Conservation (phyloP, 2,113 vertebrate genomes). For the Calyptommatus sinebrachiatus region DNA sequence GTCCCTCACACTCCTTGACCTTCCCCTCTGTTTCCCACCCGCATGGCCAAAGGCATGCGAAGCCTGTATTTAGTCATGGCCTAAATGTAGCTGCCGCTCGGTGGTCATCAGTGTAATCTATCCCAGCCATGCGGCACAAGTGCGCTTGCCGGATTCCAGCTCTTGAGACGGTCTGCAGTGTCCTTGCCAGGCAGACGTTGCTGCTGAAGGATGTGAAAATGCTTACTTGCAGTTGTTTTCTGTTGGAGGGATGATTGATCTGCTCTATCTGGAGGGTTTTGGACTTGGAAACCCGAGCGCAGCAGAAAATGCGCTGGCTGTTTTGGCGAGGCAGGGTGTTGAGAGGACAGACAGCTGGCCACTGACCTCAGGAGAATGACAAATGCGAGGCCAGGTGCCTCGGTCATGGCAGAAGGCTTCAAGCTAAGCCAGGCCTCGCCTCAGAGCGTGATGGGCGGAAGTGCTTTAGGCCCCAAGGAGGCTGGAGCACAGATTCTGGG, state of each 20-base stretch:
- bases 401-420: conserved; percentile 55
- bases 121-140: conserved; percentile 31
- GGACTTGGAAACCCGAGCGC: conserved; percentile 70
- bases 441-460: conserved; percentile 58
- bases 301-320: conserved; percentile 69
- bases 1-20: conserved; percentile 38
- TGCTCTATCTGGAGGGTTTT: conserved; percentile 61
- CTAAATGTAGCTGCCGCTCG: conserved; percentile 45
- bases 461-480: conserved; percentile 69
- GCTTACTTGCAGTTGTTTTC: conserved; percentile 56
- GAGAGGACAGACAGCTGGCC: conserved; percentile 84
- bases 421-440: conserved; percentile 50
- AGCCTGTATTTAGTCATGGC: conserved; percentile 47
- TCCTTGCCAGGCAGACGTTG: conserved; percentile 29
- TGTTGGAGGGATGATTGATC: conserved; percentile 59
- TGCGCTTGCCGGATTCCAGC: conserved; percentile 36
- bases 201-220: conserved; percentile 29
- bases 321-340: conserved; percentile 71
- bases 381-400: conserved; percentile 82
- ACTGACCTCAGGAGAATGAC: conserved; percentile 81
- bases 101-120: conserved; percentile 37
- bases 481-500: conserved; percentile 36
- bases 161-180: conserved; percentile 35
- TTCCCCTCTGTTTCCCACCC: conserved; percentile 12
- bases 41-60: conserved; percentile 40